Evolutionary conservation across 2,113 vertebrate species (phyloP).

Genomic region (Prochilodus magdalenae): DNA sequence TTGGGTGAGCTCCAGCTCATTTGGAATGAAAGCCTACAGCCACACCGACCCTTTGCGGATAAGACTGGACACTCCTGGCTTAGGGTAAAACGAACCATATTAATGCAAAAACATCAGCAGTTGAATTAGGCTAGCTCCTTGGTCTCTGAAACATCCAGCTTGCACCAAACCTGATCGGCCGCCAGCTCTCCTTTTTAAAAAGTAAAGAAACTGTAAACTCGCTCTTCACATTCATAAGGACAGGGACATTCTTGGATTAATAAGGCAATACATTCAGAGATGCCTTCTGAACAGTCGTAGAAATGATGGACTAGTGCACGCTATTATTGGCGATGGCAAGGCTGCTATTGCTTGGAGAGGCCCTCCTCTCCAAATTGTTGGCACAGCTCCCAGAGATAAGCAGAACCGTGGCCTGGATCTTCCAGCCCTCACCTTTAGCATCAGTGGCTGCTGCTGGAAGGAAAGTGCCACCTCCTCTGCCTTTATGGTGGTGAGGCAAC

Average conservation of each 20-base stretch:
- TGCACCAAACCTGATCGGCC: neutral
- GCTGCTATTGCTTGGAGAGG: slow-evolving; percentile 42
- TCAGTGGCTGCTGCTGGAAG: slow-evolving; percentile 8
- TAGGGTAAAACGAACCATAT: neutral
- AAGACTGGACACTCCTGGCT: too few species aligned
- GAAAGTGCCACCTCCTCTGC: slow-evolving; percentile 51
- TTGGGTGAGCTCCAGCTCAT: too few species aligned
- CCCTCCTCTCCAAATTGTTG: slow-evolving; percentile 33
- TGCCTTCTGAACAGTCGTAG: slow-evolving; percentile 64
- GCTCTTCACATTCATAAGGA: slow-evolving; percentile 63
- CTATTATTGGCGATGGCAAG: slow-evolving; percentile 35
- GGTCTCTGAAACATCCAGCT: neutral
- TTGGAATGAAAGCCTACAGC: too few species aligned
- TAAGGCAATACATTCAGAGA: slow-evolving; percentile 69
- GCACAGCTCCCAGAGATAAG: slow-evolving; percentile 30
- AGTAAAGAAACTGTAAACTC: slow-evolving; percentile 22
- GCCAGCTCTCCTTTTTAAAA: neutral
- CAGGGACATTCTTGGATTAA: slow-evolving; percentile 51
- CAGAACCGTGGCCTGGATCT: slow-evolving; percentile 36
- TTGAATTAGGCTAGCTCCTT: neutral
- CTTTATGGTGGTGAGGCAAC: slow-evolving; percentile 34
- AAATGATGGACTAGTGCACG: slow-evolving; percentile 45
- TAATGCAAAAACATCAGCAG: neutral
- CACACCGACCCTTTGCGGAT: too few species aligned
- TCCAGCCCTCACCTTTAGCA: slow-evolving; percentile 15